Evolutionary conservation across 1,140 invertebrate species (phyloP), one percentile per base, ranked within the genome.

Genomic region (Teleopsis dalmanni): DNA sequence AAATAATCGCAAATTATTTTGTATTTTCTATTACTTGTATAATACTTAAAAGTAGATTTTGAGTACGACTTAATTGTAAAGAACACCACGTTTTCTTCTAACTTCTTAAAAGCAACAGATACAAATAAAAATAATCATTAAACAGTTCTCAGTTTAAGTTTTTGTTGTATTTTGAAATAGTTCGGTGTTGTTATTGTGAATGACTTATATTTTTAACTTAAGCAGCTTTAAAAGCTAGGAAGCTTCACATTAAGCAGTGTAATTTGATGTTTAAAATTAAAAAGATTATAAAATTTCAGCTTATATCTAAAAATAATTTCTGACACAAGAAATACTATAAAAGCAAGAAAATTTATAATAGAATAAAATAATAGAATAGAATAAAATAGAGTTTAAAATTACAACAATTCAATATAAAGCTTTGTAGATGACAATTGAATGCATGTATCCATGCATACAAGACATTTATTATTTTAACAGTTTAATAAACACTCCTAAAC

Each of bases 401-500:
- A 65, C 63, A 53, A 54, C 50, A 50, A 57, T 61, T 66, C 63
- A 66, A 66, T 65, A 61, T 59, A 63, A 63, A 57, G 63, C 63
- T 62, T 54, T 53, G 27, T 49, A 45, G 19, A 54, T 52, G 47
- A 40, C 50, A 53, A 51, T 53, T 48, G 26, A 45, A 42, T 41
- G 9, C n/a, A 26, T 41, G 3, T 41, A 14, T 26, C 19, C 29
- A 40, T 22, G 36, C 19, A 25, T n/a, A 23, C 14, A 13, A 1
- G 7, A 23, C 19, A 11, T 3, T 13, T 22, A 3, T 40, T 22
- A 29, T 5, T 21, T 10, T 29, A 21, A 18, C 2, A 18, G 6
- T 26, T 13, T 31, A n/a, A n/a, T n/a, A n/a, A n/a, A n/a, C n/a
- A n/a, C n/a, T n/a, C n/a, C n/a, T n/a, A n/a, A n/a, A n/a, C n/a